These are phyloP conservation scores for Scaptomyza graminum DNA, from an alignment of 1,140 invertebrate genomes.

Conservation along the genomic window DNA sequence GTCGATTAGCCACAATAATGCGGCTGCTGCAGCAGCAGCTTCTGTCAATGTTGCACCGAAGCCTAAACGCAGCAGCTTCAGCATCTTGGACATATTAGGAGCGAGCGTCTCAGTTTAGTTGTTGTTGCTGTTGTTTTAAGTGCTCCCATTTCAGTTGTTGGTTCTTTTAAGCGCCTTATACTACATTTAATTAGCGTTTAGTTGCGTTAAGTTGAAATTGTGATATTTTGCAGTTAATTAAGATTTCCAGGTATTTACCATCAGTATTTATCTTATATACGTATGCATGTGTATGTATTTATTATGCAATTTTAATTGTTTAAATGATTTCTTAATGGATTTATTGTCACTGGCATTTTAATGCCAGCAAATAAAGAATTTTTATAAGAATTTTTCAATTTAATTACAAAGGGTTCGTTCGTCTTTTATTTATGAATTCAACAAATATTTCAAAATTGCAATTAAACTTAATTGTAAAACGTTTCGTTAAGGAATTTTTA, in stretches of 20 bases:
- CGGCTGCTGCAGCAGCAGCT: constrained; percentile 11
- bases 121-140: constrained; percentile 3
- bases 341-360: constrained; percentile 77
- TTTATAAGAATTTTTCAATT: constrained; percentile 26
- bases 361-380: constrained; percentile 70
- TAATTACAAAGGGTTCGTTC: not conserved
- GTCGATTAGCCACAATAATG: constrained; percentile 32
- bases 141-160: constrained; percentile 64
- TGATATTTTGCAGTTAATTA: constrained; percentile 82
- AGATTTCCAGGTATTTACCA: constrained; percentile 79
- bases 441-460: not conserved
- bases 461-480: too few relatives aligned
- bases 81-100: constrained; percentile 78
- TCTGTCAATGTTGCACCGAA: constrained; percentile 38
- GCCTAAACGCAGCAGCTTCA: constrained; percentile 75
- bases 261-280: constrained; percentile 70
- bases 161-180: constrained; percentile 61
- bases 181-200: constrained; percentile 81
- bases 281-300: constrained; percentile 73
- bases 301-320: constrained; percentile 82
- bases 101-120: constrained; percentile 57
- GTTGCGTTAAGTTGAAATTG: constrained; percentile 72
- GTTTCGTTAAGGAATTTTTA: too few relatives aligned
- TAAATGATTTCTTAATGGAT: constrained; percentile 79
- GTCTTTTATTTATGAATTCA: constrained; percentile 2